Conservation (phyloP, 2,113 vertebrate genomes). For the Acanthochromis polyacanthus region DNA sequence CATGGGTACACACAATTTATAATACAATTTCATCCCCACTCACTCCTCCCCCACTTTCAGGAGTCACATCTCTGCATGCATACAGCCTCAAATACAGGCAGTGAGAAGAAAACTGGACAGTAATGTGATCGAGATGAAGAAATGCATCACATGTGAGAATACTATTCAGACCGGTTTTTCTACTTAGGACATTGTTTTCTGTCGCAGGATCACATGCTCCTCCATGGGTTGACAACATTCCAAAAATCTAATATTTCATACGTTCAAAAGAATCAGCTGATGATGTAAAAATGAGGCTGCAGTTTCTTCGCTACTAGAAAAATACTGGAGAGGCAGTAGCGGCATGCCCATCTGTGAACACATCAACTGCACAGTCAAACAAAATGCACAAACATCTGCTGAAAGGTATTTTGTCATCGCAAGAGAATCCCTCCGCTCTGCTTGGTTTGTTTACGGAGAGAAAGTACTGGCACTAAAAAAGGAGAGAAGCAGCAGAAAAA, state of each 20-base stretch:
- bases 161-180: background rate
- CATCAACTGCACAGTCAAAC: background rate
- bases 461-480: background rate
- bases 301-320: background rate
- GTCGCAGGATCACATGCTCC: background rate
- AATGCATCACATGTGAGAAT: background rate
- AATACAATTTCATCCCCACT: constrained; percentile 27
- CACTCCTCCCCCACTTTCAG: constrained; percentile 43
- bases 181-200: background rate
- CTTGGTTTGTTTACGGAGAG: background rate
- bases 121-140: constrained; percentile 3
- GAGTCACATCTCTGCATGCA: constrained; percentile 21
- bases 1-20: background rate
- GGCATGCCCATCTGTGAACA: background rate
- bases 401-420: background rate
- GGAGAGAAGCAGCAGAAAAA: background rate
- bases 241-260: background rate
- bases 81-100: constrained; percentile 18
- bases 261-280: background rate
- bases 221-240: background rate
- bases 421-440: background rate
- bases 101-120: constrained; percentile 10
- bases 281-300: constrained; percentile 1
- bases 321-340: background rate
- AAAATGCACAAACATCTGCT: background rate